Evolutionary conservation across 37 sponge, comb jelly and placozoan genomes (phyloP).

Genomic region (Crambe crambe): DNA sequence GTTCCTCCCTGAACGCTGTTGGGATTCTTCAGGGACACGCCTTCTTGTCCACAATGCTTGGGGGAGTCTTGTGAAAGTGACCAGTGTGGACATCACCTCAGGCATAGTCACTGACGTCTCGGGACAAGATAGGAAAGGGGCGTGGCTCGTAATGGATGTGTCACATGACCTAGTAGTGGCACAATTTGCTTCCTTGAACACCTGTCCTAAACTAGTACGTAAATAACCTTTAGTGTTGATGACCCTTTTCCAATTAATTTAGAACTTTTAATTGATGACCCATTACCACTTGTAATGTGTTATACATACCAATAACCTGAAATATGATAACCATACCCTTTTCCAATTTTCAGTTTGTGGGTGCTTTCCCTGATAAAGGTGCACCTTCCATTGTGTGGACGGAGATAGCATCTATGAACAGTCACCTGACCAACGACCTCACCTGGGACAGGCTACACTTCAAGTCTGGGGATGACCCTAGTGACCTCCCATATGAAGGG

Average conservation of each 20-base stretch:
- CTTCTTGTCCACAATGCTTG: conserved; percentile 44
- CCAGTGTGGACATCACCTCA: conserved; percentile 19
- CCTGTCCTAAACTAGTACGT: conserved; percentile 66
- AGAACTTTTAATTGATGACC: background rate
- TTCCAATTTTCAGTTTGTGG: background rate
- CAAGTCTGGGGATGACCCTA: conserved; percentile 3
- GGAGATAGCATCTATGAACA: background rate
- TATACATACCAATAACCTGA: no score
- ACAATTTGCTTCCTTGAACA: conserved; percentile 58
- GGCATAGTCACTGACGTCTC: conserved; percentile 16
- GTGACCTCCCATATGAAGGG: conserved; percentile 49
- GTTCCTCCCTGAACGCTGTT: conserved; percentile 63
- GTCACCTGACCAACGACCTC: conserved; percentile 14
- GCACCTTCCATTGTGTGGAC: background rate
- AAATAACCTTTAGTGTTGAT: no score
- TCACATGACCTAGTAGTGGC: conserved; percentile 57
- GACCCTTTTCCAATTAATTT: no score
- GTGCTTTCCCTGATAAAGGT: background rate
- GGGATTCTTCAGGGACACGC: conserved; percentile 38
- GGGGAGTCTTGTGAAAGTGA: conserved; percentile 37
- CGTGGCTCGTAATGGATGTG: conserved; percentile 81
- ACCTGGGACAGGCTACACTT: conserved; percentile 32
- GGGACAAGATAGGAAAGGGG: conserved; percentile 23
- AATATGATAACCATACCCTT: no score
- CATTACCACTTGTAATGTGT: no score